Evolutionary conservation across 2,888 invertebrate genomes (phyloP).

Genomic region (Spilarctia lutea): DNA sequence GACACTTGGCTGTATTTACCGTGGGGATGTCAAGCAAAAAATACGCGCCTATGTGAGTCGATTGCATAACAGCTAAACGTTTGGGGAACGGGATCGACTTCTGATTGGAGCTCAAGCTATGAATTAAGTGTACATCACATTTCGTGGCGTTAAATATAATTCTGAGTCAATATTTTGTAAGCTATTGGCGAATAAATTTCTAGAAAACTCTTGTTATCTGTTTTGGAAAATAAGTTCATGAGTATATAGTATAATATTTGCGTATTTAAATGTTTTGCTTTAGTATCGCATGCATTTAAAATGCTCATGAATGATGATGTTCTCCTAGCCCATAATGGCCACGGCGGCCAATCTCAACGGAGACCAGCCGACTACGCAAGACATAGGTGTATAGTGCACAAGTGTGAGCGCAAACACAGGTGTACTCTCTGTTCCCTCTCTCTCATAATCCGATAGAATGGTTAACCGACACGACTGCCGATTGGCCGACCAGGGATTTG

Average conservation of each 20-base stretch:
- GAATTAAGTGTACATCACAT: slow-evolving; percentile 28
- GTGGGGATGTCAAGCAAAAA: slow-evolving; percentile 78
- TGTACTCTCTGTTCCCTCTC: too few species aligned
- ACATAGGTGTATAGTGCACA: too few species aligned
- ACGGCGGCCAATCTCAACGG: too few species aligned
- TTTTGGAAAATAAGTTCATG: slow-evolving; percentile 27
- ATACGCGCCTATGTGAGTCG: slow-evolving; percentile 72
- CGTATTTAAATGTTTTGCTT: slow-evolving; percentile 30
- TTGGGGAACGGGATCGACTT: slow-evolving; percentile 72
- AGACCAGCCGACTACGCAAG: too few species aligned
- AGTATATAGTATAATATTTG: slow-evolving; percentile 36
- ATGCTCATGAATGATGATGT: too few species aligned
- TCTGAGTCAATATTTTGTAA: neutral
- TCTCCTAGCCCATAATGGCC: too few species aligned
- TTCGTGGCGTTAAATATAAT: neutral
- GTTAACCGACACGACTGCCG: too few species aligned
- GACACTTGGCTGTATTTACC: slow-evolving; percentile 68
- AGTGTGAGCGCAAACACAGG: too few species aligned
- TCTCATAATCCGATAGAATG: too few species aligned
- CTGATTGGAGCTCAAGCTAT: slow-evolving; percentile 69
- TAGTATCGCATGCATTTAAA: slow-evolving; percentile 22
- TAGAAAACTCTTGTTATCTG: slow-evolving; percentile 28
- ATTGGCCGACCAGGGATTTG: too few species aligned
- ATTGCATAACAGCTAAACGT: slow-evolving; percentile 80
- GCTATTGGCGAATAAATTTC: slow-evolving; percentile 17